phyloP scores from a whole-genome alignment of 2,888 invertebrate species.

The Philereme transversata region DNA sequence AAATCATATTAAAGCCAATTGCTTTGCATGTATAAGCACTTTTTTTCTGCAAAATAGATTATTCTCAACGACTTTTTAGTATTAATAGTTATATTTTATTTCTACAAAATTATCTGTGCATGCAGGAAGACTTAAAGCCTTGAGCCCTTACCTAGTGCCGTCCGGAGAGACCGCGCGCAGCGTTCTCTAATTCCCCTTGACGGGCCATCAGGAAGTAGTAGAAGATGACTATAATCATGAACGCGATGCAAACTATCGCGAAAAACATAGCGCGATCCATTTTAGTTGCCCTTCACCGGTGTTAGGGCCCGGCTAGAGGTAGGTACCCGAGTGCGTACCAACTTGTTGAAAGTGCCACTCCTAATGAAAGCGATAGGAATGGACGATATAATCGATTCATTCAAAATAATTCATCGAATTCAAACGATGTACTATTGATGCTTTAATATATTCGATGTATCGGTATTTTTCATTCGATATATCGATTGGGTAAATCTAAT shows the following conservation, averaged over 20 bases:
- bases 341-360: too few species aligned
- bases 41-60: neutral
- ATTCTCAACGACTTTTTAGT: neutral
- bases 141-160: neutral
- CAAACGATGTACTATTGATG: too few species aligned
- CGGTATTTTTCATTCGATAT: too few species aligned
- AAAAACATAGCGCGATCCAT: neutral
- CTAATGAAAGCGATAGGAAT: too few species aligned
- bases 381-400: too few species aligned
- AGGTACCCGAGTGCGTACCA: too few species aligned
- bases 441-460: too few species aligned
- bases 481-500: too few species aligned
- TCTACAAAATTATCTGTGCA: constrained; percentile 3
- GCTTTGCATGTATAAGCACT: constrained; percentile 1
- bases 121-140: neutral
- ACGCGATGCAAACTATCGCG: neutral
- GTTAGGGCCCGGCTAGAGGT: too few species aligned
- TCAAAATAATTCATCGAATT: too few species aligned
- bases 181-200: neutral
- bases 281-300: neutral
- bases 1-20: neutral
- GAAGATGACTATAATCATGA: neutral
- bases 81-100: neutral
- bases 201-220: constrained; percentile 10
- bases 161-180: too few species aligned